Percentiles rank a stretch among this genome's conserved stretches.
Conservation (phyloP, 2,113 vertebrate genomes). For the Rhodinocichla rosea region DNA sequence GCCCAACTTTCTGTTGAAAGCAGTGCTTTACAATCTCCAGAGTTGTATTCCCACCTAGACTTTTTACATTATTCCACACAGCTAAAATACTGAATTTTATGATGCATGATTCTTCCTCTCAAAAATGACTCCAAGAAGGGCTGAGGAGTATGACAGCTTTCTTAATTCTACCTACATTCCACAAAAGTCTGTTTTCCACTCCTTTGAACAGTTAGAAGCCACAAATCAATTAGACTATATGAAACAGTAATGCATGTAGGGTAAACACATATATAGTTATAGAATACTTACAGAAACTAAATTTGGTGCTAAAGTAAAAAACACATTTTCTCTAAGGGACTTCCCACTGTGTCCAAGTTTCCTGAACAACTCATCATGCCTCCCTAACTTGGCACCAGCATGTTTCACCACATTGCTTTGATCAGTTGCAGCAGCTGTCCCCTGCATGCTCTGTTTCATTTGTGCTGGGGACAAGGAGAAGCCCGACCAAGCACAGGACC, state of each 20-base stretch:
- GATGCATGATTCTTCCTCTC: not conserved
- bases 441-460: constrained; percentile 41
- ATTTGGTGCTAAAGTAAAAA: not conserved
- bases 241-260: not conserved
- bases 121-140: not conserved
- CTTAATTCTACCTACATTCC: not conserved
- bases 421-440: not conserved
- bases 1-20: no score
- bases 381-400: not conserved
- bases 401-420: not conserved
- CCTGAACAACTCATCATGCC: not conserved
- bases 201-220: not conserved
- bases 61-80: not conserved
- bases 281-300: not conserved
- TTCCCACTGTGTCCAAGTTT: not conserved
- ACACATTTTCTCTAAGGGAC: not conserved
- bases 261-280: not conserved
- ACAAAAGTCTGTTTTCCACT: not conserved
- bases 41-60: not conserved
- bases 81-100: not conserved
- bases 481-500: not conserved
- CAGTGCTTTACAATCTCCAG: no score
- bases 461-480: not conserved
- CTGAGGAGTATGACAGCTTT: no score
- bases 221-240: not conserved